These are phyloP conservation scores for Leptinotarsa rubiginosa DNA, from an alignment of 2,888 invertebrate species.

Conservation along the genomic window DNA sequence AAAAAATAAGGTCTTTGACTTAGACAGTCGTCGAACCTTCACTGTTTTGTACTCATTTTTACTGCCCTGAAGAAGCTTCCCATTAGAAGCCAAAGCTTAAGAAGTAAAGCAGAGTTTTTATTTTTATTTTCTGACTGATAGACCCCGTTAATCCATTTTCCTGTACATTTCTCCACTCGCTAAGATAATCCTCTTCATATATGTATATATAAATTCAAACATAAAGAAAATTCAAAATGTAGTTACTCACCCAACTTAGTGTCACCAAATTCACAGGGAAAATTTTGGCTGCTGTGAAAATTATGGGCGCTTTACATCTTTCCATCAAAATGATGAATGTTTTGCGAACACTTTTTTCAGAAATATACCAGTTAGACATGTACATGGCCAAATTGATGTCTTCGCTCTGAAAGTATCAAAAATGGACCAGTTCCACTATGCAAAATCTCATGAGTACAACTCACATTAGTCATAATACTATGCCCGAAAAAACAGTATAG, in stretches of 20 bases:
- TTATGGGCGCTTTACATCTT: conserved; percentile 5
- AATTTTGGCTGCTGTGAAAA: conserved; percentile 2
- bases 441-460: not conserved
- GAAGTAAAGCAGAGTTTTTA: too few relatives aligned
- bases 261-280: conserved; percentile 8
- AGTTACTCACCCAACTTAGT: not conserved
- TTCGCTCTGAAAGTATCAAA: conserved; percentile 5
- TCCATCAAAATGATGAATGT: not conserved
- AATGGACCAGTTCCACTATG: not conserved
- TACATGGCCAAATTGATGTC: conserved; percentile 1
- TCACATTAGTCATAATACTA: conserved; percentile 6
- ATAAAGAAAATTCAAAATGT: too few relatives aligned
- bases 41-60: too few relatives aligned
- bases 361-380: conserved; percentile 12
- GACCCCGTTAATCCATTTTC: too few relatives aligned
- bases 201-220: too few relatives aligned
- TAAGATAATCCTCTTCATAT: too few relatives aligned
- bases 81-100: too few relatives aligned
- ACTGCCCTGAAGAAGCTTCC: too few relatives aligned
- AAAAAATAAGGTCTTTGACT: too few relatives aligned
- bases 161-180: too few relatives aligned
- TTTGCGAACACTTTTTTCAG: conserved; percentile 2
- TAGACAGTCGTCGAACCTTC: too few relatives aligned
- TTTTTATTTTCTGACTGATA: too few relatives aligned
- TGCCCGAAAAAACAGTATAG: conserved; percentile 2